Evolutionary conservation across 92 coral and sea anemone species (phyloP).

Genomic region (Bergia sp.): DNA sequence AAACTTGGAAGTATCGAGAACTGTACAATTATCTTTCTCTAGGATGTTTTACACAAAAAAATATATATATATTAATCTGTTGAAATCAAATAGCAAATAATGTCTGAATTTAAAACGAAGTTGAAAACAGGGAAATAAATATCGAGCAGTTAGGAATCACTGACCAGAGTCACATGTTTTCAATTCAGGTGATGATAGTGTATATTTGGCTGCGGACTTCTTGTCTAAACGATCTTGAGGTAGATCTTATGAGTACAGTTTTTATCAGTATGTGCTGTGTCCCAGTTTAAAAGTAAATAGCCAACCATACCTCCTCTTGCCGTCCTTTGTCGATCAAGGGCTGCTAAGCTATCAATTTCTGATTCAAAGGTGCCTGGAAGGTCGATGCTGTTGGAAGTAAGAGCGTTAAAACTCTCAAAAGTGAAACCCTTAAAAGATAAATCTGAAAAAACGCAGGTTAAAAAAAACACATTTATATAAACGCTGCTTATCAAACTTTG

Average conservation of each 20-base stretch:
- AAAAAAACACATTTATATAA: neutral
- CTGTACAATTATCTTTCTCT: neutral
- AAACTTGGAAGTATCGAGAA: neutral
- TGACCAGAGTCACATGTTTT: neutral
- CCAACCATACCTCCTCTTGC: constrained; percentile 28
- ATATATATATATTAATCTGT: neutral
- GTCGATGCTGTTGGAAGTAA: constrained; percentile 25
- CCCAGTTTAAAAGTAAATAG: neutral
- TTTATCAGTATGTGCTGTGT: neutral
- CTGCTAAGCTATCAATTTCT: constrained; percentile 40
- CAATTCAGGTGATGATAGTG: neutral
- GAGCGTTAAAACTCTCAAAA: neutral
- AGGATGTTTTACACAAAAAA: neutral
- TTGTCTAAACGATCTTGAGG: neutral
- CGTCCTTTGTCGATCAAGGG: constrained; percentile 38
- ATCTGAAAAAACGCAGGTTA: neutral
- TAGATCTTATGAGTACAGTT: neutral
- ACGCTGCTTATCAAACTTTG: neutral
- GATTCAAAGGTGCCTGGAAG: constrained; percentile 50
- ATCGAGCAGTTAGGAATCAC: neutral
- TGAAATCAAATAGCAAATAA: neutral
- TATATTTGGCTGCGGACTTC: neutral
- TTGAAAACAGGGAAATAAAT: neutral
- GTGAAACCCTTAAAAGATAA: neutral
- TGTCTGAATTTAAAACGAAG: constrained; percentile 1